Conservation (phyloP, 2,888 invertebrate species). For the Patella depressa region DNA sequence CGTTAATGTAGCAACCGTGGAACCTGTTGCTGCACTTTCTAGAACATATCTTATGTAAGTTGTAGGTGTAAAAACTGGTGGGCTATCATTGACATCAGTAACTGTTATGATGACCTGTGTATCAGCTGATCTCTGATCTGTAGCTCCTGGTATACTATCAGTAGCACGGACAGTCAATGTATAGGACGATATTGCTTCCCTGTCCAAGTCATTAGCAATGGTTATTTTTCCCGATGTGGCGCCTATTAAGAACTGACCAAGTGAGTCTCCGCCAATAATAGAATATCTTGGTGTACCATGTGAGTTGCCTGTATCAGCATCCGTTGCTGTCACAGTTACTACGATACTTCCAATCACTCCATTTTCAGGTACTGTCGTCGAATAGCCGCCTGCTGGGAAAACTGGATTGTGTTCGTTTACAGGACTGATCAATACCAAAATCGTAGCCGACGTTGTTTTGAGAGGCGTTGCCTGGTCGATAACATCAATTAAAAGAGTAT, state of each 20-base stretch:
- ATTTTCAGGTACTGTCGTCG: slow-evolving; percentile 36
- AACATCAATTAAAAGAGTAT: slow-evolving; percentile 37
- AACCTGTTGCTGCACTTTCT: slow-evolving; percentile 81
- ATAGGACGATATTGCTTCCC: slow-evolving; percentile 9
- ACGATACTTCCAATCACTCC: background rate
- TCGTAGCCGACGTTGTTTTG: slow-evolving; percentile 31
- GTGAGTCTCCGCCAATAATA: slow-evolving; percentile 9
- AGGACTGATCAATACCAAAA: slow-evolving; percentile 38
- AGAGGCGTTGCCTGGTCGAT: slow-evolving; percentile 75
- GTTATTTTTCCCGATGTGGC: background rate
- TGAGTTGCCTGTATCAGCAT: slow-evolving; percentile 8
- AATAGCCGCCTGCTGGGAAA: slow-evolving; percentile 25
- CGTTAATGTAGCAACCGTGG: slow-evolving; percentile 40
- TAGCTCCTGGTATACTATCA: slow-evolving; percentile 42
- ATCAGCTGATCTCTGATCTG: slow-evolving; percentile 28
- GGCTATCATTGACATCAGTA: slow-evolving; percentile 90
- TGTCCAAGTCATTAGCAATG: slow-evolving; percentile 10
- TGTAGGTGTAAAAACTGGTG: slow-evolving; percentile 92
- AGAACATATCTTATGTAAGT: slow-evolving; percentile 90
- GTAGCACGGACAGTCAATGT: slow-evolving; percentile 41
- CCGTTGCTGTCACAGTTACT: slow-evolving; percentile 2
- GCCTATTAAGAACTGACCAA: background rate
- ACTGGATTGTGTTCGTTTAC: slow-evolving; percentile 48
- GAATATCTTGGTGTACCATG: slow-evolving; percentile 18
- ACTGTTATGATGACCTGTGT: slow-evolving; percentile 92